These are phyloP conservation scores for Galendromus occidentalis DNA, from an alignment of 1,140 invertebrate species.

Conservation along the genomic window DNA sequence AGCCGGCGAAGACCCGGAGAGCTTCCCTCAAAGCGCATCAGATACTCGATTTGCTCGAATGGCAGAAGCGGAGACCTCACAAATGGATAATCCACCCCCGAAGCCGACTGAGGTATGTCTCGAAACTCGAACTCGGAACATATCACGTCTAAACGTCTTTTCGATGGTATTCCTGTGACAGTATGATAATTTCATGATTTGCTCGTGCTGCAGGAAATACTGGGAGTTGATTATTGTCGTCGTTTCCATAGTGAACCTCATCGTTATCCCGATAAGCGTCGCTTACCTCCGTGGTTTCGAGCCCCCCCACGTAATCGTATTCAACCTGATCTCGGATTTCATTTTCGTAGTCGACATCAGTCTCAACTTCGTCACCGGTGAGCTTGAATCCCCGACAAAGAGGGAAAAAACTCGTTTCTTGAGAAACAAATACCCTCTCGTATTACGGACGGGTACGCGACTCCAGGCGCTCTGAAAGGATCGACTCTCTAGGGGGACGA, in stretches of 20 bases:
- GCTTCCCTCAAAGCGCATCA: not conserved
- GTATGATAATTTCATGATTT: too few relatives aligned
- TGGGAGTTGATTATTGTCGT: constrained; percentile 1
- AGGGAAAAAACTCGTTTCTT: not conserved
- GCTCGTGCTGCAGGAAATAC: not conserved
- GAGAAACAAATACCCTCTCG: not conserved
- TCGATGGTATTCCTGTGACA: too few relatives aligned
- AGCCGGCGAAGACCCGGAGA: not conserved
- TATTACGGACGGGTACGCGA: too few relatives aligned
- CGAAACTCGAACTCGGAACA: not conserved
- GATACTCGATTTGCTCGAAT: not conserved
- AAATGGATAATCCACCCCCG: not conserved
- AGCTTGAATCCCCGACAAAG: not conserved
- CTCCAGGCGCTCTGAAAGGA: too few relatives aligned
- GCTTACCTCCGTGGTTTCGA: not conserved
- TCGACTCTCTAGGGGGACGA: too few relatives aligned
- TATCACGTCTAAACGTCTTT: too few relatives aligned
- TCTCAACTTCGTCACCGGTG: constrained; percentile 10
- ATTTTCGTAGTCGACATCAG: not conserved
- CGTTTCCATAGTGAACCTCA: not conserved
- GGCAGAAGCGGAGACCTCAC: not conserved
- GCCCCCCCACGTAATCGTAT: not conserved
- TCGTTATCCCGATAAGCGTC: not conserved
- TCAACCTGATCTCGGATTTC: not conserved
- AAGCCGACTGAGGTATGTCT: not conserved